Evolutionary conservation across 2,113 vertebrate species (phyloP), one percentile per base, ranked within the genome.

Genomic region (Myrmecobius fasciatus): DNA sequence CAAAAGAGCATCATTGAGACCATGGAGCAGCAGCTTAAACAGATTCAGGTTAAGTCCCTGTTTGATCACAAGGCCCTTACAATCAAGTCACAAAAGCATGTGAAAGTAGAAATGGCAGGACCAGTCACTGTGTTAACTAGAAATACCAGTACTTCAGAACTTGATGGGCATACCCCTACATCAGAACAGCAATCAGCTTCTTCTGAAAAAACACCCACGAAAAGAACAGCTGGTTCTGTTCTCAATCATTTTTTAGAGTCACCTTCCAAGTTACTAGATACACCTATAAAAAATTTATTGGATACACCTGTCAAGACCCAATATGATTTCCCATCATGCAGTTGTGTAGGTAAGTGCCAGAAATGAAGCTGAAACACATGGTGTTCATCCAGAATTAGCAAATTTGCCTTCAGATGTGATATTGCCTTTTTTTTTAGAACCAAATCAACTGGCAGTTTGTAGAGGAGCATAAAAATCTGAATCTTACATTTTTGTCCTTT

Each of bases 301-400:
- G 99, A 99, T 96, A 99, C 99, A 94, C 99, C 99, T 95, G 98
- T 99, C 97, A 99, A 99, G 99, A 99, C 99, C 92, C 99, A 99
- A 53, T 99, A 99, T 97, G 99, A 99, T 97, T 99, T 99, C 96
- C 99, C 99, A 94, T 99, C 99, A 53, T 99, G 99, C 97, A 99
- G 99, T 96, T 99, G 99, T 98, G 99, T 99, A 97, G 99, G 99
- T 99, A 98, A 99, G 99, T 98, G 97, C 96, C 67, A 95, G 89
- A 90, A 95, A 91, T 49, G 51, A 92, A 83, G 89, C 94, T 89
- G 36, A 97, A 96, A 93, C 9, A 2, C 56, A 89, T 54, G 93
- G 94, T 97, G 90, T 92, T 94, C 93, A 95, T 94, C 96, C 93
- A 96, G 93, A 96, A 96, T 96, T 97, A 98, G 96, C 93, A 97